phyloP scores from a whole-genome alignment of 2,797 vertebrate species.

The Tachyglossus aculeatus region DNA sequence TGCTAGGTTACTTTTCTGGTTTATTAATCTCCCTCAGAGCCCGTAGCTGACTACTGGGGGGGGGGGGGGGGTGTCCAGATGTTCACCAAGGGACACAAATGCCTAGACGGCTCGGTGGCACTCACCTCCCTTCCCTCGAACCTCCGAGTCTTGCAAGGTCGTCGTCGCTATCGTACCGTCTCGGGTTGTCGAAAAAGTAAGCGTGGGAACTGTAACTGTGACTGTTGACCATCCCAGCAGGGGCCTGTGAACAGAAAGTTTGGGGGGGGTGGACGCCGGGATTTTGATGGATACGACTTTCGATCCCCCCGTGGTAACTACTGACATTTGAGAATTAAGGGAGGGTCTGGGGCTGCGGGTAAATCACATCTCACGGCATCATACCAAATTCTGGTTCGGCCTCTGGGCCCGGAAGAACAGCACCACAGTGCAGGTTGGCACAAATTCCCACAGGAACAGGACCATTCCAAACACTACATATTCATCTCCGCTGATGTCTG shows the following conservation, averaged over 20 bases:
- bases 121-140: constrained; percentile 83
- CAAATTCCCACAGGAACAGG: constrained; percentile 93
- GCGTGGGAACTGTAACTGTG: constrained; percentile 93
- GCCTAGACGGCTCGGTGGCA: background rate
- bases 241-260: constrained; percentile 69
- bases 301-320: too few species aligned
- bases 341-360: too few species aligned
- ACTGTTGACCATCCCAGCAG: constrained; percentile 92
- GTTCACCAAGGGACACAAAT: too few species aligned
- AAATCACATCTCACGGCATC: constrained; percentile 37
- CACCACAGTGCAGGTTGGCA: constrained; percentile 90
- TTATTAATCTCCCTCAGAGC: too few species aligned
- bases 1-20: too few species aligned
- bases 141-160: constrained; percentile 87
- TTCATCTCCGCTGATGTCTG: constrained; percentile 83
- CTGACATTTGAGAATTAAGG: too few species aligned
- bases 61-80: too few species aligned
- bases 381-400: constrained; percentile 91
- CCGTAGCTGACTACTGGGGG: too few species aligned
- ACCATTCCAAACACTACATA: constrained; percentile 92
- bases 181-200: constrained; percentile 96
- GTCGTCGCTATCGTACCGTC: constrained; percentile 94
- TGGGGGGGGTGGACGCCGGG: background rate
- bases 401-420: constrained; percentile 93
- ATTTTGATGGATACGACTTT: too few species aligned